phyloP scores from a whole-genome alignment of 2,888 invertebrate genomes.

The Poecilobothrus nobilitatus region DNA sequence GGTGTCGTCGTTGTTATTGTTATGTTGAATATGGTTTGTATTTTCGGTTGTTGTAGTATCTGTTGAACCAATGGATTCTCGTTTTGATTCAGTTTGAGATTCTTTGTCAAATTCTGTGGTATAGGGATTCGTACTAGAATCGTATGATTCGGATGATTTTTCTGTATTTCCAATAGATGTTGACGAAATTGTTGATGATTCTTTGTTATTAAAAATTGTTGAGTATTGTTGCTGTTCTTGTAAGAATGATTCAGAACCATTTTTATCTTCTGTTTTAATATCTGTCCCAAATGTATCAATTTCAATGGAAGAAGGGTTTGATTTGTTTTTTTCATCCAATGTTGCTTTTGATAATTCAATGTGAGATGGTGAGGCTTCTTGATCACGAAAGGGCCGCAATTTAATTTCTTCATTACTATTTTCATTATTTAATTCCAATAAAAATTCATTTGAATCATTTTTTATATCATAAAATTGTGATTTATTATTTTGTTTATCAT shows the following conservation, averaged over 20 bases:
- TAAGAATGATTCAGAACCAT: not conserved
- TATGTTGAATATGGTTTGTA: not conserved
- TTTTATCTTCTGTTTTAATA: not conserved
- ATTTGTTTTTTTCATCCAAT: not conserved
- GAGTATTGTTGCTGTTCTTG: constrained; percentile 9
- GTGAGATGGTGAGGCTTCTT: constrained; percentile 16
- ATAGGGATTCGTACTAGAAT: not conserved
- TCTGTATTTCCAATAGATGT: constrained; percentile 4
- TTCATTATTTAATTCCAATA: constrained; percentile 11
- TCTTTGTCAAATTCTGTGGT: not conserved
- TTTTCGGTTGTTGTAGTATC: constrained; percentile 5
- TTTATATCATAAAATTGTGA: constrained; percentile 2
- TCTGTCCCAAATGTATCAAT: not conserved
- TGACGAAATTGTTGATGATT: not conserved
- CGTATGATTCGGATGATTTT: constrained; percentile 5
- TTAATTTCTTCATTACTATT: constrained; percentile 11
- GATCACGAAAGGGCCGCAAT: constrained; percentile 19
- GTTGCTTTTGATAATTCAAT: constrained; percentile 2
- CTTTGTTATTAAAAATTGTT: not conserved
- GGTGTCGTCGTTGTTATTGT: not conserved
- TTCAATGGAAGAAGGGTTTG: not conserved
- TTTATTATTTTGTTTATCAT: constrained; percentile 16
- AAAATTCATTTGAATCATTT: constrained; percentile 13
- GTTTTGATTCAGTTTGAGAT: not conserved
- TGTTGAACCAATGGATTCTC: not conserved